Conservation (phyloP, 1,140 invertebrate genomes). For the Ceratina australensis region DNA sequence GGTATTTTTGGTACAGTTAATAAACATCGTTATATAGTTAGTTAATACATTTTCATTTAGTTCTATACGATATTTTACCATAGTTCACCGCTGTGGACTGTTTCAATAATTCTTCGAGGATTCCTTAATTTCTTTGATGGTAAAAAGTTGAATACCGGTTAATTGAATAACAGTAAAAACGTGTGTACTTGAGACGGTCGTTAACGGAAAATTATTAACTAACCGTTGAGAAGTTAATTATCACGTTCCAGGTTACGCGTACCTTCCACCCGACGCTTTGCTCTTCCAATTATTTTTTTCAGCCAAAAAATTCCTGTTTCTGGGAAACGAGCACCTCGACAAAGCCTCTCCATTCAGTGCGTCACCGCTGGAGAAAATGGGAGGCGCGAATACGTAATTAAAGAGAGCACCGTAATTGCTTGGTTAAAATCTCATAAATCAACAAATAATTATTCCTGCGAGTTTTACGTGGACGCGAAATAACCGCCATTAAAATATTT, state of each 20-base stretch:
- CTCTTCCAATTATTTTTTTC: constrained; percentile 17
- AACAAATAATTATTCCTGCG: neutral
- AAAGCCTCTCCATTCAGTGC: neutral
- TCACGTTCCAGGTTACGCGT: neutral
- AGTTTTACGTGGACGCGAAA: neutral
- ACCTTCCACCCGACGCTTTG: neutral
- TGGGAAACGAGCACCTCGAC: neutral
- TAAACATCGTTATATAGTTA: too few species aligned
- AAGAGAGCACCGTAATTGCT: neutral
- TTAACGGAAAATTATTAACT: neutral
- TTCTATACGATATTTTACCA: too few species aligned
- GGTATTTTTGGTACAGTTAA: neutral
- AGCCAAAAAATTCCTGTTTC: neutral
- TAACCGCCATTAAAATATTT: neutral
- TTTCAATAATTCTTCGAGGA: neutral
- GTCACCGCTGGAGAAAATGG: neutral
- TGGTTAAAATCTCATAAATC: neutral
- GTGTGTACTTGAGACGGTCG: neutral
- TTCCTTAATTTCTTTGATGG: neutral
- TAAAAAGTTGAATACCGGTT: neutral
- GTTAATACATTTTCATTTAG: too few species aligned
- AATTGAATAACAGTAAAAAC: constrained; percentile 23
- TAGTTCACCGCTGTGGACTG: too few species aligned
- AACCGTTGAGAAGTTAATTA: constrained; percentile 26
- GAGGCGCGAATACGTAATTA: neutral